Evolutionary conservation across 2,888 invertebrate genomes (phyloP).

Genomic region (Phytoseiulus persimilis): DNA sequence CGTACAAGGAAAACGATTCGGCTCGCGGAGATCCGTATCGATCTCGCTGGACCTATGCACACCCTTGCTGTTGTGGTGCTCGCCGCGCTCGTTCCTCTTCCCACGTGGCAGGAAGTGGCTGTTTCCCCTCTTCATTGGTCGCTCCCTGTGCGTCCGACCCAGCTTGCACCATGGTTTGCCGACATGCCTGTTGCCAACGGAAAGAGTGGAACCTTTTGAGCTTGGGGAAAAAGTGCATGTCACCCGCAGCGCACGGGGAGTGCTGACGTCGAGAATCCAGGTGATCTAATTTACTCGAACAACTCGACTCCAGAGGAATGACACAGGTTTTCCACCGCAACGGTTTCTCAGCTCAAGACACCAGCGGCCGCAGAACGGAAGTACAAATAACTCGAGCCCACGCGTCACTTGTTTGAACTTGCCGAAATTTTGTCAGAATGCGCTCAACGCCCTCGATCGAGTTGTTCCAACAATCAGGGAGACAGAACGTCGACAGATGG

Average conservation of each 20-base stretch:
- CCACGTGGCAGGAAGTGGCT: no score
- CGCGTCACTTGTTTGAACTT: background rate
- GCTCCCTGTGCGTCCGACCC: background rate
- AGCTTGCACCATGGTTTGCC: background rate
- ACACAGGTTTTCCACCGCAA: background rate
- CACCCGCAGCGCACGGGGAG: background rate
- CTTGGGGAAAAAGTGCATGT: background rate
- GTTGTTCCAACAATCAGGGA: no score
- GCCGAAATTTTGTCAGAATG: no score
- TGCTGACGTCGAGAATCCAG: background rate
- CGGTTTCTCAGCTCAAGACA: background rate
- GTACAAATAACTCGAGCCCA: background rate
- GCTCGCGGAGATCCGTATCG: background rate
- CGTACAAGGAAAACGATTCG: background rate
- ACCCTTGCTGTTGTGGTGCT: background rate
- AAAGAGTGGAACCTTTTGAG: background rate
- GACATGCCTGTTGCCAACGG: background rate
- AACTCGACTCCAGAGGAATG: background rate
- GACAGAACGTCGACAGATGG: no score
- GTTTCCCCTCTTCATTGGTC: no score
- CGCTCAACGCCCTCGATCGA: no score
- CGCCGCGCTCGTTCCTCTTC: no score
- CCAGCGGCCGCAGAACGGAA: background rate
- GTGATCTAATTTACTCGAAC: background rate
- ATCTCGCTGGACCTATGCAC: background rate